These are phyloP conservation scores for Formicarius rufipectus DNA, from an alignment of 2,113 vertebrate genomes.

Conservation along the genomic window DNA sequence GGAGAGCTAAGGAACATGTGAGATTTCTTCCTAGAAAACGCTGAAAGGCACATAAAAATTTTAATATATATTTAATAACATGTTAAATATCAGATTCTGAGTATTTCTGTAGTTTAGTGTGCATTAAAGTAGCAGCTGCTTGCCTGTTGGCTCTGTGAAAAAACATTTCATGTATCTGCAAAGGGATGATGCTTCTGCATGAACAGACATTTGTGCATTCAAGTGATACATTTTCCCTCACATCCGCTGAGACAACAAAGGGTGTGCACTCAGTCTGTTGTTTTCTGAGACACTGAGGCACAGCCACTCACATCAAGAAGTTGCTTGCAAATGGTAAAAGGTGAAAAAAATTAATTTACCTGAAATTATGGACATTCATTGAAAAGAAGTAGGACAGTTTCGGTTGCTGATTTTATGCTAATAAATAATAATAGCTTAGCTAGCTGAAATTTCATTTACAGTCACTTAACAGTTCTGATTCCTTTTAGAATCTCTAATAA, in stretches of 20 bases:
- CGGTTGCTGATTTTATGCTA: not conserved
- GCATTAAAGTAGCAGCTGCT: conserved; percentile 2
- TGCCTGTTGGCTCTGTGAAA: not conserved
- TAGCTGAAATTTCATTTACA: not conserved
- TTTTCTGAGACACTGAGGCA: not conserved
- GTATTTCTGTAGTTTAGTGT: not conserved
- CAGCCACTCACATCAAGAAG: not conserved
- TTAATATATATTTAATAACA: not conserved
- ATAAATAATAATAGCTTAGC: not conserved
- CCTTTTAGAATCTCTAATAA: not conserved
- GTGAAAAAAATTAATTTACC: not conserved
- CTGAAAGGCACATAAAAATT: conserved; percentile 52
- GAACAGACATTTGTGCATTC: not conserved
- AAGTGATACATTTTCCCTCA: not conserved
- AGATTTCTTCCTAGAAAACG: not conserved
- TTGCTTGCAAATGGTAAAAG: not conserved
- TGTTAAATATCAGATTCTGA: not conserved
- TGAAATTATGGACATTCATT: not conserved
- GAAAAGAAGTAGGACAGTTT: not conserved
- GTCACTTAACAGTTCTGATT: not conserved
- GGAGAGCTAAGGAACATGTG: not conserved
- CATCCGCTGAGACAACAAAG: not conserved
- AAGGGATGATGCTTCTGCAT: not conserved
- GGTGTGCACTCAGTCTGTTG: not conserved
- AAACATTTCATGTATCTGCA: not conserved